Evolutionary conservation across 1,140 invertebrate species (phyloP), one percentile per base, ranked within the genome.

Genomic region (Chironomus tepperi): DNA sequence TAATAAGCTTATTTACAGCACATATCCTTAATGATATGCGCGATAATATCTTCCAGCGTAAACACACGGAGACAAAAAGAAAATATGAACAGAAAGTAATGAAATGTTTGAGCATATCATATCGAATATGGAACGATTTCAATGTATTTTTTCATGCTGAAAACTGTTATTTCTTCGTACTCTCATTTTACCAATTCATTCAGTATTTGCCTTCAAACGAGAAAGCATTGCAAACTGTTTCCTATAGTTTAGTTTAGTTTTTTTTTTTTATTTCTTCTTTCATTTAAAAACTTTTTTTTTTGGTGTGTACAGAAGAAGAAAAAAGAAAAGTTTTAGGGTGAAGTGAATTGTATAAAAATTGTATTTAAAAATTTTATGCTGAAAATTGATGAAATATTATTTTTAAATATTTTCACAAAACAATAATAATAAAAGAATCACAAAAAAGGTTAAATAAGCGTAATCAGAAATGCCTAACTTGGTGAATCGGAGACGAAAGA

Each of bases 141-240:
- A 21, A 70, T 70, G 65, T 70, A 21, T 70, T 19, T 19, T 19
- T 19, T 9, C 65, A 70, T 21, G 65, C 16, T 70, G 19, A 70
- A 70, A 70, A 70, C 65, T 18, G 65, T 70, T 70, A 70, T 70
- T 70, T 70, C 47, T 70, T 70, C 65, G 19, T 70, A 70, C 19
- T 18, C 19, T 70, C 65, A 70, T 70, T 70, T 70, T 70, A 19
- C 19, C 65, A 18, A 70, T 70, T 70, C 65, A 70, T 70, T 70
- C 65, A 70, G 65, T 70, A 70, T 18, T 70, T 70, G 18, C 65
- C 16, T 70, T 70, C 19, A 19, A 70, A 18, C 65, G 65, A 70
- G 65, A 70, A 70, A 70, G 65, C 65, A 70, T 70, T 21, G 65
- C 65, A 70, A 70, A 70, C 16, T 21, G 65, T 18, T 70, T 57